Evolutionary conservation across 2,888 invertebrate species (phyloP).

Genomic region (Nomada fucata): DNA sequence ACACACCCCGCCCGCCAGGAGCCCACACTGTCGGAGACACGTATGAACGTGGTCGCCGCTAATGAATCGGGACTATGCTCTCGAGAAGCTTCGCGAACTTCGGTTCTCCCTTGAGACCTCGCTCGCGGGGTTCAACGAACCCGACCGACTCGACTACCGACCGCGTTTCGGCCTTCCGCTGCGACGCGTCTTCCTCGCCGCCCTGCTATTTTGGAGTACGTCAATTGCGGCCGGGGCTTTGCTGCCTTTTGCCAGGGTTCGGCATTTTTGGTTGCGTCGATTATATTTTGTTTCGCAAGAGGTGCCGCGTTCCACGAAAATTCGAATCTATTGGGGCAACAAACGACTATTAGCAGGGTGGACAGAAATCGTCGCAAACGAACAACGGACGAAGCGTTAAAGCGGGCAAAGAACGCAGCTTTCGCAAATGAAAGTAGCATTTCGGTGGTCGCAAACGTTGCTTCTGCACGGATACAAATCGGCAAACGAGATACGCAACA

Average conservation of each 20-base stretch:
- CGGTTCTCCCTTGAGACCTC: slow-evolving; percentile 52
- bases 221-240: background rate
- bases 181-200: slow-evolving; percentile 31
- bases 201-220: background rate
- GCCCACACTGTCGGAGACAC: slow-evolving; percentile 20
- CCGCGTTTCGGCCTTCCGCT: slow-evolving; percentile 20
- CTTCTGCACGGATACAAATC: slow-evolving; percentile 32
- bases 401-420: too few species aligned
- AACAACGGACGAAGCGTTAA: too few species aligned
- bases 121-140: slow-evolving; percentile 49
- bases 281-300: too few species aligned
- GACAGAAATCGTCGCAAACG: background rate
- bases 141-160: slow-evolving; percentile 21
- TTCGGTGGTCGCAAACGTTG: slow-evolving; percentile 15
- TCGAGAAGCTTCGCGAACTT: slow-evolving; percentile 55
- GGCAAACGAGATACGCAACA: slow-evolving; percentile 60
- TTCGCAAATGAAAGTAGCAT: too few species aligned
- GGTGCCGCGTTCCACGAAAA: too few species aligned
- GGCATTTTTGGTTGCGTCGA: too few species aligned
- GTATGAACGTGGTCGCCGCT: slow-evolving; percentile 53
- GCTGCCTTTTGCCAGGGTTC: too few species aligned
- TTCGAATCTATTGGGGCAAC: background rate
- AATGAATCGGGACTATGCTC: slow-evolving; percentile 63
- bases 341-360: background rate
- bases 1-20: slow-evolving; percentile 59